A percentile compares a stretch with the other conserved stretches of the same genome.
Conservation (phyloP, 2,113 vertebrate species). For the Gadus macrocephalus region DNA sequence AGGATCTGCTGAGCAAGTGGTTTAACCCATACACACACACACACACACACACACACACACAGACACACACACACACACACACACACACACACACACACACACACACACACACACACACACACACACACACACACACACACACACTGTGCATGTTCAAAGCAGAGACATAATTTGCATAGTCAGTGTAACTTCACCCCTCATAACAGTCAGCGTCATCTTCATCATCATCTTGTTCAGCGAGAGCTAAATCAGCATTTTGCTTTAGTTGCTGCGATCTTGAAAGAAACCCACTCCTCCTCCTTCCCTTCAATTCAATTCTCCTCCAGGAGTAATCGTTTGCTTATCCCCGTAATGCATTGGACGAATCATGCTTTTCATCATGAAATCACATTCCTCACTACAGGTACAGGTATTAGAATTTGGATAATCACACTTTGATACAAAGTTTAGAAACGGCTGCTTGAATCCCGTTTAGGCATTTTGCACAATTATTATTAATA, state of each 20-base stretch:
- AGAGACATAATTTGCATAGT: background rate
- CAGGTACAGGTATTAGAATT: too few species aligned
- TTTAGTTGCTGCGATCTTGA: background rate
- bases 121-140: background rate
- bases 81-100: conserved; percentile 3
- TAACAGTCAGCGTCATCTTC: background rate
- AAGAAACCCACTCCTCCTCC: background rate
- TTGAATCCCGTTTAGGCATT: too few species aligned
- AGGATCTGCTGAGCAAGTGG: background rate
- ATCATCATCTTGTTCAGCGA: background rate
- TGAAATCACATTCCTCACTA: too few species aligned
- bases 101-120: background rate
- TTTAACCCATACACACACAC: conserved; percentile 2
- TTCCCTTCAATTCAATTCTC: background rate
- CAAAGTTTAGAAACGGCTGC: too few species aligned
- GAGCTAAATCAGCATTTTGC: background rate
- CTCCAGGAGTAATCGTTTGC: too few species aligned
- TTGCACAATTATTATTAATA: too few species aligned
- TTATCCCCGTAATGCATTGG: too few species aligned
- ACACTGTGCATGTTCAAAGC: background rate
- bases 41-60: background rate
- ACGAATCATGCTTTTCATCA: too few species aligned
- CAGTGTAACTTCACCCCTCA: background rate
- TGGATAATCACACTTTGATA: too few species aligned
- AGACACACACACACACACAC: background rate